Conservation (phyloP, 2,797 vertebrate genomes). For the Hapalemur alaotrensis region DNA sequence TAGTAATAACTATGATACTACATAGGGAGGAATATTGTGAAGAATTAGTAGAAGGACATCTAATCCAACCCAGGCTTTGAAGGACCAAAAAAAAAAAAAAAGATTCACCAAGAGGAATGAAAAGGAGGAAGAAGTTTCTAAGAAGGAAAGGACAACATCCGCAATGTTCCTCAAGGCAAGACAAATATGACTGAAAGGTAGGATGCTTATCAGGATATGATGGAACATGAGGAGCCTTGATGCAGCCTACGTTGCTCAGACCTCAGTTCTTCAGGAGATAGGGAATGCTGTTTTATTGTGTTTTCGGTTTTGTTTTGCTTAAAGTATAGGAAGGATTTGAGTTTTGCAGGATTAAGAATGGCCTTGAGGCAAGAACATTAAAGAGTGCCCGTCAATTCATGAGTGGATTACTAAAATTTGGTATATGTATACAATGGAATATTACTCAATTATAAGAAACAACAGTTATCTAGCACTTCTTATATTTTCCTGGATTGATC, state of each 20-base stretch:
- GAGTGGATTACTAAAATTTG: no score
- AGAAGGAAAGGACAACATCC: neutral
- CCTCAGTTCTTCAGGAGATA: neutral
- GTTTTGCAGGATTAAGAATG: neutral
- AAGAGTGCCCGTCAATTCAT: no score
- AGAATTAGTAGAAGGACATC: neutral
- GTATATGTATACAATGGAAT: no score
- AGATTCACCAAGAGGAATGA: neutral
- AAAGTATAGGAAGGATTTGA: neutral
- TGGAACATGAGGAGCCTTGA: neutral
- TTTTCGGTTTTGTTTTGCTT: neutral
- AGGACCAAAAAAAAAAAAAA: neutral
- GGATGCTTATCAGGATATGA: neutral
- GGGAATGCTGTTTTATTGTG: neutral
- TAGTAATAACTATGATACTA: neutral
- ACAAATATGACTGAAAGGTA: neutral
- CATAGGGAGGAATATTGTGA: neutral
- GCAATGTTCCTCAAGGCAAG: neutral
- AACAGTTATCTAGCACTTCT: no score
- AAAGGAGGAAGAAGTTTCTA: neutral
- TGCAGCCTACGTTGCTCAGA: neutral
- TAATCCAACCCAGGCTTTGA: neutral
- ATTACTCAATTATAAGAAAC: no score
- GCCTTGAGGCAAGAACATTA: neutral
- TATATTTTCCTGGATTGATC: no score